These are phyloP conservation scores for Apodemia hepburni DNA, from an alignment of 2,888 invertebrate genomes.

Conservation along the genomic window DNA sequence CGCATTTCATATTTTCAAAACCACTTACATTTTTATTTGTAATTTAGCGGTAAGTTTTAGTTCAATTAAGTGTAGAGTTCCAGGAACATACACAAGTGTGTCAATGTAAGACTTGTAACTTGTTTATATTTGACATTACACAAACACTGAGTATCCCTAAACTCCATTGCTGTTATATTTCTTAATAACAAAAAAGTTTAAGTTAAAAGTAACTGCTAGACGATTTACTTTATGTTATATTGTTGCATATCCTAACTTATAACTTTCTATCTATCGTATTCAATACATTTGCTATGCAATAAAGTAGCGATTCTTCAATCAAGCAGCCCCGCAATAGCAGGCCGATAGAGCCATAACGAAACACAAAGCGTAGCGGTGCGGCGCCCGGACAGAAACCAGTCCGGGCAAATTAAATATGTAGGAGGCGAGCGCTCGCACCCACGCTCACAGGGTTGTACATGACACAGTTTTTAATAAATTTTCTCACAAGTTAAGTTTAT, in stretches of 20 bases:
- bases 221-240: not conserved
- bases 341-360: conserved; percentile 75
- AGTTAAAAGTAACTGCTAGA: no score
- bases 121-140: no score
- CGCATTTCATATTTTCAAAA: no score
- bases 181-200: no score
- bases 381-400: conserved; percentile 72
- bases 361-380: conserved; percentile 63
- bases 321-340: conserved; percentile 39
- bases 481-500: no score
- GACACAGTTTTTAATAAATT: not conserved
- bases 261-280: conserved; percentile 20
- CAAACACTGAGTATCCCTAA: no score
- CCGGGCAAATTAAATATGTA: conserved; percentile 79
- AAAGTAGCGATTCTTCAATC: conserved; percentile 50
- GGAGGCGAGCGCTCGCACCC: conserved; percentile 69
- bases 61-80: no score
- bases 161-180: no score
- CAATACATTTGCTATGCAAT: conserved; percentile 41
- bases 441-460: conserved; percentile 51
- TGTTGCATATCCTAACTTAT: conserved; percentile 13
- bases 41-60: no score
- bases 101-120: no score
- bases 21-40: no score
- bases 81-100: no score